Evolutionary conservation across 2,113 vertebrate species (phyloP).

Genomic region (Alosa alosa): DNA sequence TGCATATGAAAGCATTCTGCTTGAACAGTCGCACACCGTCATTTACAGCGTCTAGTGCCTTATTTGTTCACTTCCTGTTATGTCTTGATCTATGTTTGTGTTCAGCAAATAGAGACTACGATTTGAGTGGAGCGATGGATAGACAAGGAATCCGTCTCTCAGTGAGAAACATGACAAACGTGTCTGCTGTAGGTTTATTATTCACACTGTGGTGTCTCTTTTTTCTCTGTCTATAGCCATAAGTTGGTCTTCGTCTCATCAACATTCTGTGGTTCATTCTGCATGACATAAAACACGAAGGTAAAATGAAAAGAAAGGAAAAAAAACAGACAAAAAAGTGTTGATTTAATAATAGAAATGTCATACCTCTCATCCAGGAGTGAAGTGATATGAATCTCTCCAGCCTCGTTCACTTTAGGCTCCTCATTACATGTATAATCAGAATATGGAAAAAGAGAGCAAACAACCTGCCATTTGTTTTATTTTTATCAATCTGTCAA

Average conservation of each 20-base stretch:
- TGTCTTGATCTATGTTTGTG: background rate
- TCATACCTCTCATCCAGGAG: slow-evolving; percentile 47
- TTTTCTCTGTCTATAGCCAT: background rate
- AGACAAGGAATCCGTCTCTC: background rate
- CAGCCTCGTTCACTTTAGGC: slow-evolving; percentile 33
- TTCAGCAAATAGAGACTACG: background rate
- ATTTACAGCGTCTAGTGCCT: background rate
- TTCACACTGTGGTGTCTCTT: background rate
- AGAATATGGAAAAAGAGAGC: slow-evolving; percentile 58
- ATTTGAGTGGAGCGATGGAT: background rate
- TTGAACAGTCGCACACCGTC: background rate
- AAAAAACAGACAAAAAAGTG: slow-evolving; percentile 27
- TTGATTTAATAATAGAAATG: slow-evolving; percentile 60
- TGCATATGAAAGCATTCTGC: slow-evolving; percentile 33
- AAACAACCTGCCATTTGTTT: slow-evolving; percentile 62
- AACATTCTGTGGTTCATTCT: slow-evolving; percentile 27
- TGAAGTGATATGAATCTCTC: slow-evolving; percentile 60
- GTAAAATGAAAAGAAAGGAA: slow-evolving; percentile 14
- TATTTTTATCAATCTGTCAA: slow-evolving; percentile 44
- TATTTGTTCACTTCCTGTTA: background rate
- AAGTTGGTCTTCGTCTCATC: slow-evolving; percentile 25
- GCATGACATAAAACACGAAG: slow-evolving; percentile 41
- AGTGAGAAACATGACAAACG: background rate
- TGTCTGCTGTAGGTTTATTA: background rate
- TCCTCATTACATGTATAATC: slow-evolving; percentile 53